These are phyloP conservation scores for Deilephila elpenor DNA, from an alignment of 2,888 invertebrate genomes.

Conservation along the genomic window DNA sequence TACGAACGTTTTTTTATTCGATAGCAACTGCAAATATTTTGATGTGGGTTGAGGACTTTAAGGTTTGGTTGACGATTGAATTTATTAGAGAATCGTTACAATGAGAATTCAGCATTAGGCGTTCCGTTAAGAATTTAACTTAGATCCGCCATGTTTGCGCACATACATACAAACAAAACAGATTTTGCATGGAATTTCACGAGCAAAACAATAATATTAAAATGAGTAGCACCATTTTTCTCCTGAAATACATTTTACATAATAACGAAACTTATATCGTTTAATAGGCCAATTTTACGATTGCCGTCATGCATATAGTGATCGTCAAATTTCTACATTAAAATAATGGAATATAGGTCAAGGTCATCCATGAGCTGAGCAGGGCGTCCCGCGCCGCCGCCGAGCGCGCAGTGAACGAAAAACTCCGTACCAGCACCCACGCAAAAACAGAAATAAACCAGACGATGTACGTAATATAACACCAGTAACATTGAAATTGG, in stretches of 20 bases:
- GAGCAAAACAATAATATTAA: not conserved
- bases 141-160: not conserved
- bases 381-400: slow-evolving; percentile 27
- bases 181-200: not conserved
- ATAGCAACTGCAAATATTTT: not conserved
- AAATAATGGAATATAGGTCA: slow-evolving; percentile 63
- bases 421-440: slow-evolving; percentile 61
- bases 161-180: not conserved
- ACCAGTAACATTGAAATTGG: slow-evolving; percentile 70
- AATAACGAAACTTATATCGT: not conserved
- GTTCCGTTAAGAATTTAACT: not conserved
- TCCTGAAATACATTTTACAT: not conserved
- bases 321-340: slow-evolving; percentile 46
- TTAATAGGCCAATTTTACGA: not conserved
- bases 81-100: not conserved
- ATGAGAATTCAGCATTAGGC: not conserved
- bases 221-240: too few relatives aligned
- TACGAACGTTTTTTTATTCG: not conserved
- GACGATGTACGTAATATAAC: slow-evolving; percentile 77
- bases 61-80: not conserved
- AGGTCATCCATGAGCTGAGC: slow-evolving; percentile 62
- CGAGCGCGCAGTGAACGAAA: slow-evolving; percentile 46
- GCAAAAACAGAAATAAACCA: slow-evolving; percentile 76
- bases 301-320: slow-evolving; percentile 22
- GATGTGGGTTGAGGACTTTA: not conserved